Evolutionary conservation across 2,888 invertebrate species (phyloP), one percentile per base, ranked within the genome.

Genomic region (Notocelia uddmanniana): DNA sequence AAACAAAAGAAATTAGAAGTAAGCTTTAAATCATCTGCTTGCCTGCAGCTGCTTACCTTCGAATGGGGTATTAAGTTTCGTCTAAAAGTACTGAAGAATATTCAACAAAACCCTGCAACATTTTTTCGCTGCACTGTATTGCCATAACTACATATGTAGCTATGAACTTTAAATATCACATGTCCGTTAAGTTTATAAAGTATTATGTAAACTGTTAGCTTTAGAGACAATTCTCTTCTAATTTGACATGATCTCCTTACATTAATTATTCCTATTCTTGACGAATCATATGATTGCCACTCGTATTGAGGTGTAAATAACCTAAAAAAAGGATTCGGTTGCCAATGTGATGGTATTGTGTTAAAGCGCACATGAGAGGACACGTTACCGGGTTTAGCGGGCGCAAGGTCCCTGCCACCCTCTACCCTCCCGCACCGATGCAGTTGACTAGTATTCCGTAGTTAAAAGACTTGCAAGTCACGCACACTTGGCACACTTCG

Each of bases 1-100:
- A 18, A 50, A 50, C 5, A 1, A 45, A n/a, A n/a, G n/a, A 45
- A n/a, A 8, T 15, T 41, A 41, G 13, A 37, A 37, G 41, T 50
- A 50, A 19, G 10, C 50, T 50, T 48, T 48, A 18, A 48, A 48
- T 48, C 50, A 18, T 50, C 48, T 48, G n/a, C n/a, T n/a, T n/a
- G n/a, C n/a, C n/a, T n/a, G n/a, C n/a, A n/a, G n/a, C n/a, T n/a
- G 8, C 18, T 18, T 6, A 9, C 8, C 1, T 9, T 48, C 31
- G 5, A 50, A 8, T 19, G 41, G 37, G 41, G 15, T 3, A 41
- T n/a, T n/a, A n/a, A 3, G 15, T 15, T 15, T 41, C 3, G 45
- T 45, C n/a, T 45, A 45, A n/a, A 45, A n/a, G 45, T 45, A 45
- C n/a, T 45, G n/a, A 45, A 5, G 45, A 41, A 6, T 41, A 41